Percentiles rank a stretch among this genome's conserved stretches.
These are phyloP conservation scores for Limulus polyphemus DNA, from an alignment of 2,888 invertebrate genomes.

Conservation along the genomic window DNA sequence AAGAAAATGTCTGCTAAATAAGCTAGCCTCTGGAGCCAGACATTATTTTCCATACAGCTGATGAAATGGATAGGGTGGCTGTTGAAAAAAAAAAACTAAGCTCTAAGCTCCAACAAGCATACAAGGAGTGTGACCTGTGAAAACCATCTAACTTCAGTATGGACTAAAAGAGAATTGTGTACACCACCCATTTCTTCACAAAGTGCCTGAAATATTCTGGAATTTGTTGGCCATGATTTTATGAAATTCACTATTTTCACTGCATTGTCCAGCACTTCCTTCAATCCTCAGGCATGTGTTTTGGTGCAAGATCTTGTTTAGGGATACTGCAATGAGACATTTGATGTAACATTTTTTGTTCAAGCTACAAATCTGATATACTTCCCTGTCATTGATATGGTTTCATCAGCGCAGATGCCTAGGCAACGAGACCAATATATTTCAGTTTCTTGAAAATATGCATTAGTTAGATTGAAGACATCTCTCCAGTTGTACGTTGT, in stretches of 20 bases:
- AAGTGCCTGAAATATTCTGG: neutral
- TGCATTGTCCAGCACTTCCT: neutral
- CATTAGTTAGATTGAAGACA: neutral
- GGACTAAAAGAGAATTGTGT: neutral
- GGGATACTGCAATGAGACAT: neutral
- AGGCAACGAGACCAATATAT: neutral
- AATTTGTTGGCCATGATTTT: neutral
- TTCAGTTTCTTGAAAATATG: neutral
- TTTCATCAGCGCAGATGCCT: slow-evolving; percentile 2
- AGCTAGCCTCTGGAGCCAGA: neutral
- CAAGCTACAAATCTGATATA: no score
- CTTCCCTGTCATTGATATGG: neutral
- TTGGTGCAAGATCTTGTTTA: neutral
- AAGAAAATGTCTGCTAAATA: slow-evolving; percentile 2
- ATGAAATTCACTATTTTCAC: slow-evolving; percentile 1
- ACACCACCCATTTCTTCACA: neutral
- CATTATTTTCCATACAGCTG: neutral
- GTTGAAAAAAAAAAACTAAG: no score
- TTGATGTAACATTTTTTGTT: neutral
- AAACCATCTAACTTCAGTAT: slow-evolving; percentile 3
- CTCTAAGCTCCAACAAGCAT: neutral
- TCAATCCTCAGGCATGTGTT: neutral
- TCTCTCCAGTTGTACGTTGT: no score
- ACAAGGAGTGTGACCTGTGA: neutral
- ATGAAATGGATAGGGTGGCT: neutral